Evolutionary conservation across 2,888 invertebrate species (phyloP).

Genomic region (Oscheius onirici): DNA sequence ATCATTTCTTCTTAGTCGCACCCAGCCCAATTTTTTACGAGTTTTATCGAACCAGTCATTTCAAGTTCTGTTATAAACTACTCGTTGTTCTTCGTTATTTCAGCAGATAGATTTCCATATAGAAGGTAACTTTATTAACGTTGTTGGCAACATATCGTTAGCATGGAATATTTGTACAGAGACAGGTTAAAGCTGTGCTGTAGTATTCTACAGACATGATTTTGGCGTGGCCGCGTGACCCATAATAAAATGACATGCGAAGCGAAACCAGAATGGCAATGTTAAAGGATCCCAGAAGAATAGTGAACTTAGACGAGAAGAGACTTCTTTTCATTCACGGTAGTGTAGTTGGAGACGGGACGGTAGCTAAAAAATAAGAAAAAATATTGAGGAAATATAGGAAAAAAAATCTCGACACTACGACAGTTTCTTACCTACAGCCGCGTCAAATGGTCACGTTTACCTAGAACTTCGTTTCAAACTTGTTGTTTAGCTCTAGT

Average conservation of each 20-base stretch:
- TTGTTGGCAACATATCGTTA: too few relatives aligned
- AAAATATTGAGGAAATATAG: background rate
- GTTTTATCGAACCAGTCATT: slow-evolving; percentile 23
- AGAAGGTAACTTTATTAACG: too few relatives aligned
- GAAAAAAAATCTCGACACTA: background rate
- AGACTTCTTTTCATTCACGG: background rate
- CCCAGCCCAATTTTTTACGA: slow-evolving; percentile 19
- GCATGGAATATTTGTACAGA: too few relatives aligned
- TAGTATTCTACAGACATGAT: too few relatives aligned
- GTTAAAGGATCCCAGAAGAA: background rate
- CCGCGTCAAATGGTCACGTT: slow-evolving; percentile 1
- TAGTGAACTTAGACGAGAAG: background rate
- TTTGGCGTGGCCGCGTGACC: slow-evolving; percentile 6
- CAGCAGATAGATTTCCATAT: too few relatives aligned
- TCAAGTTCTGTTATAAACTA: background rate
- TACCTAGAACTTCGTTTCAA: background rate
- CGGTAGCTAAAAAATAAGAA: slow-evolving; percentile 8
- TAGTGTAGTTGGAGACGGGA: slow-evolving; percentile 12
- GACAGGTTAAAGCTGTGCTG: too few relatives aligned
- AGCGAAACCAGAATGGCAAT: background rate
- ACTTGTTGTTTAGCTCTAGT: background rate
- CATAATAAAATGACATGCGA: slow-evolving; percentile 10
- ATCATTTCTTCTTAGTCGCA: background rate
- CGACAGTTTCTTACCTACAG: background rate
- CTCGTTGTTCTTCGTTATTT: background rate